phyloP scores from a whole-genome alignment of 2,888 invertebrate genomes.

The Julus scandinavius region DNA sequence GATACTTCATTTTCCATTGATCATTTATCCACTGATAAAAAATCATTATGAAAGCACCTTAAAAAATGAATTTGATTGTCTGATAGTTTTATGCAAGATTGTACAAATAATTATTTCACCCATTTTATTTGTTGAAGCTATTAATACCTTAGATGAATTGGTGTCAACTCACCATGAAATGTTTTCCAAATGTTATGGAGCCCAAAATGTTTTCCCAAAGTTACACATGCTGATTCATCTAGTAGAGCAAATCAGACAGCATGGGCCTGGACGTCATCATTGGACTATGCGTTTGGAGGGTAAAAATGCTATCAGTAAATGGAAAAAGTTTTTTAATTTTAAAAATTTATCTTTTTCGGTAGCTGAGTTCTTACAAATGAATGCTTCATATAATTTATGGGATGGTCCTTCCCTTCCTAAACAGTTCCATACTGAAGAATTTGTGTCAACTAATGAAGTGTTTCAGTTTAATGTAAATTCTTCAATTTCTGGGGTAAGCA shows the following conservation, averaged over 20 bases:
- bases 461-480: background rate
- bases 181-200: background rate
- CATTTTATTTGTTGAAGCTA: background rate
- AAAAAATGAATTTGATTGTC: background rate
- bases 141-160: background rate
- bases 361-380: background rate
- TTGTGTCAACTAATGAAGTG: background rate
- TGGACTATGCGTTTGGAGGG: background rate
- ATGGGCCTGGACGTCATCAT: background rate
- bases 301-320: background rate
- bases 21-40: background rate
- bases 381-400: background rate
- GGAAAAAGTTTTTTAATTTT: background rate
- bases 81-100: background rate
- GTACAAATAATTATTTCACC: background rate
- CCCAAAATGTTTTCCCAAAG: background rate
- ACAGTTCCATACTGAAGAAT: background rate
- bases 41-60: background rate
- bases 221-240: background rate
- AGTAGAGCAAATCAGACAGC: background rate
- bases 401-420: background rate
- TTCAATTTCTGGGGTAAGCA: background rate
- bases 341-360: constrained; percentile 1
- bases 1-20: background rate
- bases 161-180: background rate